Evolutionary conservation across 2,797 vertebrate genomes (phyloP), one percentile per base, ranked within the genome.

Genomic region (Malurus leucopterus): DNA sequence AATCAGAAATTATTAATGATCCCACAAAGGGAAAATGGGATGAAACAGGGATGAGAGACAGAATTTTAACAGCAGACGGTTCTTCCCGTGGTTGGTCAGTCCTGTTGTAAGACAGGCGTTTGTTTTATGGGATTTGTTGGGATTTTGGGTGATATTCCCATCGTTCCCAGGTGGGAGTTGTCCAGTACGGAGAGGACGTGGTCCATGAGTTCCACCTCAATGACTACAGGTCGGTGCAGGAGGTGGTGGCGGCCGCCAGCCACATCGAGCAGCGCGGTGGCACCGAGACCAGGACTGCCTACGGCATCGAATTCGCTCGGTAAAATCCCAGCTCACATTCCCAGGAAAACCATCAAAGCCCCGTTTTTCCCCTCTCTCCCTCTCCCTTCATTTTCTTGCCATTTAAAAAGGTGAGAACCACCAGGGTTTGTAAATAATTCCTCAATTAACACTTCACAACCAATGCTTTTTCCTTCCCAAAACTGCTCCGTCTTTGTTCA

Each of bases 221-320:
- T 13, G 81, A 84, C 54, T 84, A 84, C 71, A 59, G 81, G 32
- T 84, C 81, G 2, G 81, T 84, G 40, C 24, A 68, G 71, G 81
- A 84, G 4, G 81, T 84, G 71, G 81, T 84, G 71, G 62, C 81
- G 1, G 81, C 81, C 13, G 81, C 81, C 62, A 84, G 81, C 62
- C 81, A 84, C 62, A 84, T 84, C 32, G 46, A 84, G 62, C 81
- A 84, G 81, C 62, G 81, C 0, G 81, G 81, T 0, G 81, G 81
- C 81, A 84, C 81, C 40, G 81, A 99, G 96, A 84, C 81, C 54
- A 9, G 81, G 8, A 84, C 81, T 0, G 81, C 81, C 81, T 84
- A 84, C 29, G 81, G 81, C 62, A 84, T 84, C 4, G 81, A 84
- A 46, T 84, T 84, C 1, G 81, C 81, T 1, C 81, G 81, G 81